Conservation (phyloP, 30 jellyfish, hydroid and myxozoan species). For the Aurelia coerulea region DNA sequence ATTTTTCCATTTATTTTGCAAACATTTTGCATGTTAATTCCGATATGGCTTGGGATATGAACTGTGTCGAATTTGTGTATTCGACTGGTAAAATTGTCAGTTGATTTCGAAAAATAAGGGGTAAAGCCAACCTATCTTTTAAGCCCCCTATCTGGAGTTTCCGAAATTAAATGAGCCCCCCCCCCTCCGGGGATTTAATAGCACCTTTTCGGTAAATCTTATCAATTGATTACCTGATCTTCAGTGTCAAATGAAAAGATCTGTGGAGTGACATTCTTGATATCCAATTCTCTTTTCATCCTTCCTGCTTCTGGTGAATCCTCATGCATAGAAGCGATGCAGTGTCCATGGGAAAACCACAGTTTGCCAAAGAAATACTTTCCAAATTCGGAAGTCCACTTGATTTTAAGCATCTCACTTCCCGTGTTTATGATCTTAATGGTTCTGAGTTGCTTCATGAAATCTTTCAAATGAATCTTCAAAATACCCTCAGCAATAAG, state of each 20-base stretch:
- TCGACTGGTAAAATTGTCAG: no score
- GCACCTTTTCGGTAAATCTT: no score
- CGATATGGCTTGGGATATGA: no score
- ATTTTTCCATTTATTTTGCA: no score
- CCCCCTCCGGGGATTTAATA: no score
- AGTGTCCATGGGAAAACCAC: slow-evolving; percentile 24
- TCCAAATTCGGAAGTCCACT: slow-evolving; percentile 43
- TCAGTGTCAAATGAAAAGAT: background rate
- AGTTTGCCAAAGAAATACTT: slow-evolving; percentile 12
- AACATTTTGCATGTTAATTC: no score
- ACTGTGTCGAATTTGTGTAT: no score
- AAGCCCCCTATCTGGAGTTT: no score
- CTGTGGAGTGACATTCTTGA: slow-evolving; percentile 10
- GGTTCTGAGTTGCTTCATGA: slow-evolving; percentile 35
- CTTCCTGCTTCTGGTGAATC: slow-evolving; percentile 30
- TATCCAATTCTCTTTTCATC: background rate
- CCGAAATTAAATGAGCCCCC: no score
- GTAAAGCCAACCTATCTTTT: no score
- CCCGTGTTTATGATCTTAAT: slow-evolving; percentile 26
- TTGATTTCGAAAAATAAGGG: no score
- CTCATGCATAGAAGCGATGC: background rate
- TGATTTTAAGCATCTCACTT: slow-evolving; percentile 12
- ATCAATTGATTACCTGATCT: slow-evolving; percentile 18
- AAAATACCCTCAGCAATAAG: slow-evolving; percentile 19
- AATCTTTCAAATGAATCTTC: slow-evolving; percentile 34